Conservation (phyloP, 2,113 vertebrate genomes). For the Microtus richardsoni region DNA sequence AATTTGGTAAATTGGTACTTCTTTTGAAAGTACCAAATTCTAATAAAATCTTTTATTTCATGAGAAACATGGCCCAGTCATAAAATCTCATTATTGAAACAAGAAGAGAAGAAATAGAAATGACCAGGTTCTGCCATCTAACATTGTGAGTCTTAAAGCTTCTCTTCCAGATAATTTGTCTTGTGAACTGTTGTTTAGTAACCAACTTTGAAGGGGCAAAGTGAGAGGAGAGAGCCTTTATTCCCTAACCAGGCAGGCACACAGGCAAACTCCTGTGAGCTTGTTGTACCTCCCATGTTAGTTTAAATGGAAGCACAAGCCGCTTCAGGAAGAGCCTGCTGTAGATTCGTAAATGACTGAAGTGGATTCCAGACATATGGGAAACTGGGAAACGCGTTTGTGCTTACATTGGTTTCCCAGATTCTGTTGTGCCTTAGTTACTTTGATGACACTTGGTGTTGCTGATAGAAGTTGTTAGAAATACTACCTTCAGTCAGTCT, state of each 20-base stretch:
- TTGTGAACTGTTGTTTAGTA: conserved; percentile 9
- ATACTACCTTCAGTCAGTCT: conserved; percentile 63
- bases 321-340: neutral
- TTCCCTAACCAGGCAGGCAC: neutral
- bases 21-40: conserved; percentile 40
- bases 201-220: neutral
- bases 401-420: neutral
- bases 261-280: neutral
- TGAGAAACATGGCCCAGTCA: neutral
- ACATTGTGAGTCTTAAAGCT: neutral
- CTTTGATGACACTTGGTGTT: conserved; percentile 45
- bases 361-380: neutral
- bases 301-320: neutral
- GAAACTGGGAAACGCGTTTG: neutral
- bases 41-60: conserved; percentile 48
- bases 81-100: conserved; percentile 15
- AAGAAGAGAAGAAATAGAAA: conserved; percentile 4
- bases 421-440: neutral
- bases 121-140: neutral
- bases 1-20: neutral
- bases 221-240: neutral
- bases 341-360: neutral
- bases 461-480: conserved; percentile 63
- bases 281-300: neutral
- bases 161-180: neutral